Conservation (phyloP, 92 coral and sea anemone species). For the Micromussa lordhowensis region DNA sequence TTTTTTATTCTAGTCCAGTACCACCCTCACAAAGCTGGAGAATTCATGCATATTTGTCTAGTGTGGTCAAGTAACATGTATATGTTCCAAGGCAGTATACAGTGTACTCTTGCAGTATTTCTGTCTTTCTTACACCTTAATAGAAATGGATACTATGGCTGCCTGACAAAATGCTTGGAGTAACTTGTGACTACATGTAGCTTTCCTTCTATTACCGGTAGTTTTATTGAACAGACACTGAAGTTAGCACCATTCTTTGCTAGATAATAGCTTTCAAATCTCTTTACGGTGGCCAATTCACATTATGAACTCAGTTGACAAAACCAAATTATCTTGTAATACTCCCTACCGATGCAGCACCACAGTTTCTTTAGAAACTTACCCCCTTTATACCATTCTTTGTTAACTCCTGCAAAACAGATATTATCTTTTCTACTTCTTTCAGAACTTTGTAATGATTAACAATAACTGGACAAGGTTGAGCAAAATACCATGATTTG, state of each 20-base stretch:
- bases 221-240: background rate
- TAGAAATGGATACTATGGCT: background rate
- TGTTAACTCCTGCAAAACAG: background rate
- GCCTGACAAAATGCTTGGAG: background rate
- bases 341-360: too few relatives aligned
- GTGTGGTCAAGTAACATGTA: too few relatives aligned
- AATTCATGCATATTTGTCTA: too few relatives aligned
- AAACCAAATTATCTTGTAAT: too few relatives aligned
- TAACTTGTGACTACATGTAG: background rate
- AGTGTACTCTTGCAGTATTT: background rate
- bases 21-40: background rate
- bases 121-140: background rate
- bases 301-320: too few relatives aligned
- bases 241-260: background rate
- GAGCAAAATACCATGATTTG: too few relatives aligned
- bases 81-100: background rate
- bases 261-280: too few relatives aligned
- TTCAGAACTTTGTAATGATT: too few relatives aligned
- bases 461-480: too few relatives aligned
- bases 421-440: background rate
- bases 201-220: background rate
- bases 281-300: too few relatives aligned
- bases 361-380: too few relatives aligned
- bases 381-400: too few relatives aligned
- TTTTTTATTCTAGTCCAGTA: background rate